phyloP scores from a whole-genome alignment of 1,140 invertebrate genomes.

The Drosophila erecta region DNA sequence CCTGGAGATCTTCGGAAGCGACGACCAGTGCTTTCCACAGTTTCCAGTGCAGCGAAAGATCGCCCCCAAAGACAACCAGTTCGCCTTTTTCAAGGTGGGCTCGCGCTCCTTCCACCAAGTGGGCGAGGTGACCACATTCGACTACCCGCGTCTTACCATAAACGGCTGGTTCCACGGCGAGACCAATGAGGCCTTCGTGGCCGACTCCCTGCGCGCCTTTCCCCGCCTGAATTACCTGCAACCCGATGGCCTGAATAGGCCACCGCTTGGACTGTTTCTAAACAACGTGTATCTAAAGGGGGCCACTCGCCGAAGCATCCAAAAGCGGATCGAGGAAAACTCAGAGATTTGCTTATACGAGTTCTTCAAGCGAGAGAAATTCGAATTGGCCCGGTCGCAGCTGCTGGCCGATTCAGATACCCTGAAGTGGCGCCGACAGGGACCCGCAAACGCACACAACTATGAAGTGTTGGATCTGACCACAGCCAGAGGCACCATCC shows the following conservation, averaged over 20 bases:
- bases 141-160: conserved; percentile 88
- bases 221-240: conserved; percentile 67
- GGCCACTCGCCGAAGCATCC: conserved; percentile 85
- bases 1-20: conserved; percentile 88
- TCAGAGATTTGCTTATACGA: conserved; percentile 87
- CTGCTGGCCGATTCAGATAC: conserved; percentile 80
- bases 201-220: conserved; percentile 67
- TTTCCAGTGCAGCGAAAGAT: conserved; percentile 86
- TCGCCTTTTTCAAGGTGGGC: conserved; percentile 90
- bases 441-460: conserved; percentile 87
- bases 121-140: conserved; percentile 87
- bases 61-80: conserved; percentile 88
- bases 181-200: conserved; percentile 72
- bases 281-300: conserved; percentile 85
- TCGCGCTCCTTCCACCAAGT: conserved; percentile 86
- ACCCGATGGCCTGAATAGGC: conserved; percentile 58
- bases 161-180: conserved; percentile 92
- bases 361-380: conserved; percentile 86
- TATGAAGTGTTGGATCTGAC: conserved; percentile 86
- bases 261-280: conserved; percentile 85
- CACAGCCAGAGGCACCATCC: conserved; percentile 84
- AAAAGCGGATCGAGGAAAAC: conserved; percentile 86
- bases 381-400: conserved; percentile 84
- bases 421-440: conserved; percentile 86
- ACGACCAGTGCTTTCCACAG: conserved; percentile 86